A percentile compares a stretch with the other conserved stretches of the same genome.
These are phyloP conservation scores for Microplitis deprimator DNA, from an alignment of 2,888 invertebrate species.

Conservation along the genomic window DNA sequence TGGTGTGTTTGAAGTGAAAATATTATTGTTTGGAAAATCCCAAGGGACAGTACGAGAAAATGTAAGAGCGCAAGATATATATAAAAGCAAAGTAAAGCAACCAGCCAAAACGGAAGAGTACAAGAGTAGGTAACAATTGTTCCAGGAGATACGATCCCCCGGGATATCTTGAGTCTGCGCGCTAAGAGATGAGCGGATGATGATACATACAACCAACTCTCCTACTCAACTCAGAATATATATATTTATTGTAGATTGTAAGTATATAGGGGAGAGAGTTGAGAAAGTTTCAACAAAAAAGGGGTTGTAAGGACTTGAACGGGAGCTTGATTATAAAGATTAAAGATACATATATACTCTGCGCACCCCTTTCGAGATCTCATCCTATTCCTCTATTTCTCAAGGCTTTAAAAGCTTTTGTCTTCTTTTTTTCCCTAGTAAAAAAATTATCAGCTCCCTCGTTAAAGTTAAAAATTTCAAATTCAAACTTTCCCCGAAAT, in stretches of 20 bases:
- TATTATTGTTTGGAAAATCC: background rate
- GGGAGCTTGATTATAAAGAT: constrained; percentile 53
- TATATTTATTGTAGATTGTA: background rate
- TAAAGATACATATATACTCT: constrained; percentile 47
- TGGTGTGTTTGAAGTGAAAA: background rate
- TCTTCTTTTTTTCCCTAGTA: constrained; percentile 18
- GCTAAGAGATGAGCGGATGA: background rate
- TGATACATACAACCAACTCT: background rate
- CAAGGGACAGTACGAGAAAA: background rate
- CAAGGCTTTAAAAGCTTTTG: constrained; percentile 33
- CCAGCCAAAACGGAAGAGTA: background rate
- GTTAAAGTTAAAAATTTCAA: too few relatives aligned
- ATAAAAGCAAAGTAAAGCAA: background rate
- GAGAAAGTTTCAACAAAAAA: constrained; percentile 36
- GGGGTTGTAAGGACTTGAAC: constrained; percentile 42
- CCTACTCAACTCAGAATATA: background rate
- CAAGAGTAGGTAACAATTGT: background rate
- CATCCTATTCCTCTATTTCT: constrained; percentile 16
- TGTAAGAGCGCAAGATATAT: background rate
- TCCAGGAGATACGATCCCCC: constrained; percentile 20
- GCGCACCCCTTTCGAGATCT: constrained; percentile 16
- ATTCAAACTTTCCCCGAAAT: too few relatives aligned
- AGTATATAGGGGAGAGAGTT: background rate
- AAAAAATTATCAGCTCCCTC: too few relatives aligned
- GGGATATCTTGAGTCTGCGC: constrained; percentile 34